Percentiles rank a stretch among this genome's conserved stretches.
Evolutionary conservation across 2,797 vertebrate species (phyloP).

Genomic region (Phataginus tetradactyla): DNA sequence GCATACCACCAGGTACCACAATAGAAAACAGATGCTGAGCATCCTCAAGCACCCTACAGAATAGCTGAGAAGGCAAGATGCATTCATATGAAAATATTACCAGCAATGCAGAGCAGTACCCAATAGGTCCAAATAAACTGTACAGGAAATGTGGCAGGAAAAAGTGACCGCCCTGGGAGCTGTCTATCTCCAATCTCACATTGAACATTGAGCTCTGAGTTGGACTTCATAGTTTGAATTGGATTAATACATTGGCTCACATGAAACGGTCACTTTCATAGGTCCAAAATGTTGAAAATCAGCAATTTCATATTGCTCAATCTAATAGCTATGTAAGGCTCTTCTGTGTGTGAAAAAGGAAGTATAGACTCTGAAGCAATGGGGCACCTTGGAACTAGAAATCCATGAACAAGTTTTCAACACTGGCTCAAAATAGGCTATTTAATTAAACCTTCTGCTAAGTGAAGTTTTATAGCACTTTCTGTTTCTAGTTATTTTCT

Average conservation of each 20-base stretch:
- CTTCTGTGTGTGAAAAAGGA: neutral
- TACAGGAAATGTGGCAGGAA: neutral
- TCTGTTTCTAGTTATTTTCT: neutral
- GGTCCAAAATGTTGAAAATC: neutral
- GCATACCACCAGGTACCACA: neutral
- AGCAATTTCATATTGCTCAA: neutral
- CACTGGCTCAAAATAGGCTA: neutral
- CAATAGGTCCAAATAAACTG: neutral
- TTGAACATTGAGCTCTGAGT: neutral
- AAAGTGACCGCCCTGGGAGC: neutral
- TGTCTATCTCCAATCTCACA: neutral
- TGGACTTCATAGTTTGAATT: neutral
- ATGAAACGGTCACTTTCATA: neutral
- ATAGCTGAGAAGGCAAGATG: neutral
- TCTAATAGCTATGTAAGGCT: neutral
- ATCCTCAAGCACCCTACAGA: neutral
- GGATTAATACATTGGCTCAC: neutral
- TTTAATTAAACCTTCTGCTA: neutral
- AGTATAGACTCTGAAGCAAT: neutral
- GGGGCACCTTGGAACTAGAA: neutral
- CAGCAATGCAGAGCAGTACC: neutral
- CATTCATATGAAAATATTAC: neutral
- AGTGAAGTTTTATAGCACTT: neutral
- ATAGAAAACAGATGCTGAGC: neutral
- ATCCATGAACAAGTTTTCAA: neutral